Evolutionary conservation across 1,140 invertebrate genomes (phyloP).

Genomic region (Euwallacea fornicatus): DNA sequence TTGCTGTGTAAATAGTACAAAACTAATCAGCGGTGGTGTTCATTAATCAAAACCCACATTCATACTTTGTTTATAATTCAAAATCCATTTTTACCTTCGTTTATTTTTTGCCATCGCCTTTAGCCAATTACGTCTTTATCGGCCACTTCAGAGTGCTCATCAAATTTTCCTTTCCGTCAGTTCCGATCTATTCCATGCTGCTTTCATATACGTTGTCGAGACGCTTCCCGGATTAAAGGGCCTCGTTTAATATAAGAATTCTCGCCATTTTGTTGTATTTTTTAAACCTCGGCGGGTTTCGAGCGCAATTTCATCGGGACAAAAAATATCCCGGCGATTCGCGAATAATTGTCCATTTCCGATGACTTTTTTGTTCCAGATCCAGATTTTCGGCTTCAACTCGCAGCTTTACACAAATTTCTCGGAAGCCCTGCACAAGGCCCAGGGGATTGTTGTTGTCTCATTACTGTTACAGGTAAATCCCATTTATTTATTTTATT

Average conservation of each 20-base stretch:
- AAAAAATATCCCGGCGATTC: neutral
- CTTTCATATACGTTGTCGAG: slow-evolving; percentile 18
- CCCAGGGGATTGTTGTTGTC: slow-evolving; percentile 86
- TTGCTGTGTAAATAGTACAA: too few species aligned
- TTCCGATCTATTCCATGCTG: slow-evolving; percentile 28
- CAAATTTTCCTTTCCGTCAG: slow-evolving; percentile 31
- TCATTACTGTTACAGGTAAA: slow-evolving; percentile 84
- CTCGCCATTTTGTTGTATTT: slow-evolving; percentile 25
- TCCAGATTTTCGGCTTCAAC: slow-evolving; percentile 94
- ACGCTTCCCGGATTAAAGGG: slow-evolving; percentile 25
- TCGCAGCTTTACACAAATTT: slow-evolving; percentile 90
- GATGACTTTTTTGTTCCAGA: slow-evolving; percentile 65
- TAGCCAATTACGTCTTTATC: slow-evolving; percentile 33
- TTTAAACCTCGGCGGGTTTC: neutral
- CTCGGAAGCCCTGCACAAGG: slow-evolving; percentile 83
- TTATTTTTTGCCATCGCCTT: slow-evolving; percentile 24
- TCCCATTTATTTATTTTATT: slow-evolving; percentile 9
- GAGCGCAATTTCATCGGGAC: neutral
- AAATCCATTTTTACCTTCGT: slow-evolving; percentile 12
- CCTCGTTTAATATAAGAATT: slow-evolving; percentile 27
- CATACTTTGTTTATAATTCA: too few species aligned
- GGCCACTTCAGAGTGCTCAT: slow-evolving; percentile 32
- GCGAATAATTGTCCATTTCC: slow-evolving; percentile 13
- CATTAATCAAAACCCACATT: too few species aligned
- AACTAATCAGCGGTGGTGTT: too few species aligned